Evolutionary conservation across 2,797 vertebrate species (phyloP).

Genomic region (Amphiprion clarkii): DNA sequence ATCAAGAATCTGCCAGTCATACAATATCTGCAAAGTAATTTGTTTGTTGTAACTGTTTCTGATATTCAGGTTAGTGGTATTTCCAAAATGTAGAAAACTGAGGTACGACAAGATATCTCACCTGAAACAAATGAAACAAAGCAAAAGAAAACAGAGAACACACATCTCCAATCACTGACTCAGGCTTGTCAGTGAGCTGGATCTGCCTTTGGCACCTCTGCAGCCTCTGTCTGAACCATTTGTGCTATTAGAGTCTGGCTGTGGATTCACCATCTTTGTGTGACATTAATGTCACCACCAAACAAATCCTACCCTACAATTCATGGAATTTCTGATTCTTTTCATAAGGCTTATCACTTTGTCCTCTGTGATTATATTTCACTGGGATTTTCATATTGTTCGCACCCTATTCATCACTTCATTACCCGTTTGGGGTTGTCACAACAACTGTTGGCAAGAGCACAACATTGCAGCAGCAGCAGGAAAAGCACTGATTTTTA

Average conservation of each 20-base stretch:
- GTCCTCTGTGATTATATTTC: slow-evolving; percentile 52
- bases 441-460: slow-evolving; percentile 44
- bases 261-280: slow-evolving; percentile 20
- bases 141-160: background rate
- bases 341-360: slow-evolving; percentile 30
- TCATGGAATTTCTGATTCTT: slow-evolving; percentile 46
- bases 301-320: slow-evolving; percentile 42
- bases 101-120: background rate
- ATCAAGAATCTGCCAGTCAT: slow-evolving; percentile 10
- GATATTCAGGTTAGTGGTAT: background rate
- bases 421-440: slow-evolving; percentile 52
- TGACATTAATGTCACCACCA: slow-evolving; percentile 40
- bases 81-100: background rate
- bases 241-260: slow-evolving; percentile 16
- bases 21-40: slow-evolving; percentile 2
- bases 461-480: slow-evolving; percentile 22
- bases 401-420: slow-evolving; percentile 58
- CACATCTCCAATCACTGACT: background rate
- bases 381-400: slow-evolving; percentile 40
- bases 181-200: background rate
- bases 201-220: slow-evolving; percentile 15
- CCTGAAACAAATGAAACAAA: background rate
- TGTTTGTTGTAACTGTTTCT: background rate
- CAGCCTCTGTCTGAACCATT: slow-evolving; percentile 25
- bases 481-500: slow-evolving; percentile 33